These are phyloP conservation scores for Drosophila peninsularis DNA, from an alignment of 2,888 invertebrate genomes.

Conservation along the genomic window DNA sequence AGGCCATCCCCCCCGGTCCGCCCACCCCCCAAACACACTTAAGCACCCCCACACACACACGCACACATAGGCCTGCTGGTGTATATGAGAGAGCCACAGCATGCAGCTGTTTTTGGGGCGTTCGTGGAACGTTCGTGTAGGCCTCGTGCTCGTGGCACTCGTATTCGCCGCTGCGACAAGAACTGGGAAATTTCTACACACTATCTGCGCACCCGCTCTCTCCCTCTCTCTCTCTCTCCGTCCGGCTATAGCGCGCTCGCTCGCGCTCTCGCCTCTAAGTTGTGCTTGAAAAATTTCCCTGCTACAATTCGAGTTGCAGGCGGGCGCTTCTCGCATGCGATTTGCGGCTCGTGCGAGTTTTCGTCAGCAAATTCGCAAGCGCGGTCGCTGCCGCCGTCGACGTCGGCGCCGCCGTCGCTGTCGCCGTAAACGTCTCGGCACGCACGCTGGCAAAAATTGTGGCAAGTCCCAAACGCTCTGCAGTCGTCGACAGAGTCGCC, in stretches of 20 bases:
- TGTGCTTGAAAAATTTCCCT: slow-evolving; percentile 68
- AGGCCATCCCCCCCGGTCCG: neutral
- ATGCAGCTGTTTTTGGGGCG: slow-evolving; percentile 47
- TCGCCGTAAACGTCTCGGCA: slow-evolving; percentile 6
- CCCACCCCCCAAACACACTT: neutral
- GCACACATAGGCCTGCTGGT: neutral
- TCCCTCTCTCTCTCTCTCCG: neutral
- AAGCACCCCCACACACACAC: slow-evolving; percentile 2
- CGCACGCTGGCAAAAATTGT: slow-evolving; percentile 29
- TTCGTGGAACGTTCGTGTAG: slow-evolving; percentile 23
- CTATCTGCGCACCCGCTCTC: slow-evolving; percentile 16
- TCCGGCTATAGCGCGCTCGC: neutral
- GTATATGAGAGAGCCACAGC: slow-evolving; percentile 19
- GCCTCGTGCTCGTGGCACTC: slow-evolving; percentile 30
- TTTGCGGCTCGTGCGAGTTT: slow-evolving; percentile 25
- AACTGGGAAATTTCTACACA: slow-evolving; percentile 45
- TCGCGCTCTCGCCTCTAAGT: slow-evolving; percentile 28
- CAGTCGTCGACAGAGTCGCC: slow-evolving; percentile 55
- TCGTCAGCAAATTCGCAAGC: slow-evolving; percentile 18
- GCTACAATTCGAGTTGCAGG: neutral
- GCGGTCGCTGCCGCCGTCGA: neutral
- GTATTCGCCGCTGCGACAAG: slow-evolving; percentile 53
- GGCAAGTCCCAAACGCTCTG: slow-evolving; percentile 45
- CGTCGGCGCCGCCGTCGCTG: neutral
- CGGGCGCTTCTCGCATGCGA: slow-evolving; percentile 64